These are phyloP conservation scores for Callaeas wilsoni DNA, from an alignment of 2,113 vertebrate genomes.

Conservation along the genomic window DNA sequence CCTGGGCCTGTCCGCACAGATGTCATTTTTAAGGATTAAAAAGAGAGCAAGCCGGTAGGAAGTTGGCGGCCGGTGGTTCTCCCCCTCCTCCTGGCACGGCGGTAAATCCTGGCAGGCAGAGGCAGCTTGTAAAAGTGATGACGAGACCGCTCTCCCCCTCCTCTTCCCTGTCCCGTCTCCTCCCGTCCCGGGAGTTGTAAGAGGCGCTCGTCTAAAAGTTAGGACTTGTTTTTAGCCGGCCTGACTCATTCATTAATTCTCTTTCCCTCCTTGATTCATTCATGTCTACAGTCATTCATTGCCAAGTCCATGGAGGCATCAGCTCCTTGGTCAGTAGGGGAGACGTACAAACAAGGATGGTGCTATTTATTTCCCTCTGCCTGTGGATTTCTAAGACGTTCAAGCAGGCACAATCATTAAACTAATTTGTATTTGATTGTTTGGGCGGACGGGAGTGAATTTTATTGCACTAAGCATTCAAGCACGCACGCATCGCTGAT, in stretches of 20 bases:
- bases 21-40: background rate
- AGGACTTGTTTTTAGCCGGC: constrained; percentile 9
- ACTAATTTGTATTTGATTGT: constrained; percentile 88
- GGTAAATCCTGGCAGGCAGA: background rate
- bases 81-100: background rate
- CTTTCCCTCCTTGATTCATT: constrained; percentile 51
- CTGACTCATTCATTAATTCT: constrained; percentile 63
- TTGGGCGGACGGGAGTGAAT: constrained; percentile 84
- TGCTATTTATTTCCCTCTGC: constrained; percentile 77
- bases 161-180: background rate
- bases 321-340: constrained; percentile 65
- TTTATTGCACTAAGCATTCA: constrained; percentile 82
- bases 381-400: constrained; percentile 77
- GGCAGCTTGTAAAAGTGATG: background rate
- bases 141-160: background rate
- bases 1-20: background rate
- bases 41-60: background rate
- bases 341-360: constrained; percentile 72
- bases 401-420: constrained; percentile 83
- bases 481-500: constrained; percentile 84
- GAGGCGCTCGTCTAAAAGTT: background rate
- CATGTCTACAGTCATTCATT: constrained; percentile 52
- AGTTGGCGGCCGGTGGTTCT: background rate
- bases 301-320: constrained; percentile 54
- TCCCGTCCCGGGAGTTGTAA: background rate